phyloP scores from a whole-genome alignment of 2,888 invertebrate species.

The Arctia plantaginis region DNA sequence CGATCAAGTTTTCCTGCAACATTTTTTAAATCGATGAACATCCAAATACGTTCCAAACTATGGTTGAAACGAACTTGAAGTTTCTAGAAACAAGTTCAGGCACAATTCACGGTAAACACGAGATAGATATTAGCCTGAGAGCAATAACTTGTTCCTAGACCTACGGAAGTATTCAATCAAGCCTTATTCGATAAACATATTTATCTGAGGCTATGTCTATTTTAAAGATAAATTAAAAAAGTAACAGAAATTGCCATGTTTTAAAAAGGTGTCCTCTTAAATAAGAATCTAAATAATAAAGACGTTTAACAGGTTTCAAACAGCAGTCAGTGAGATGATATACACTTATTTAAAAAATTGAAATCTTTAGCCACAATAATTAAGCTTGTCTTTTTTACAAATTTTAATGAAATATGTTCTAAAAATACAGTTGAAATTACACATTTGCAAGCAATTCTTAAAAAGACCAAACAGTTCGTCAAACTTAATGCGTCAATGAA shows the following conservation, averaged over 20 bases:
- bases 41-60: conserved; percentile 13
- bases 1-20: conserved; percentile 29
- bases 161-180: conserved; percentile 12
- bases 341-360: conserved; percentile 44
- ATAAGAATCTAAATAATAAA: conserved; percentile 41
- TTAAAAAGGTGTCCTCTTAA: background rate
- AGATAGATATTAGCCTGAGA: conserved; percentile 7
- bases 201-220: background rate
- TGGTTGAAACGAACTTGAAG: conserved; percentile 26
- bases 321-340: conserved; percentile 52
- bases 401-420: conserved; percentile 56
- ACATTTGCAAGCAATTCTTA: conserved; percentile 55
- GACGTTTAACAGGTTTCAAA: conserved; percentile 54
- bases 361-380: conserved; percentile 61
- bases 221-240: background rate
- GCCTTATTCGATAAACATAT: background rate
- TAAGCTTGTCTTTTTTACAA: conserved; percentile 67
- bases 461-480: conserved; percentile 54
- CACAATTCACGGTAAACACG: background rate
- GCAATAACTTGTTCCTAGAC: conserved; percentile 22
- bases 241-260: background rate
- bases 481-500: conserved; percentile 47
- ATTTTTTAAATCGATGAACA: conserved; percentile 10
- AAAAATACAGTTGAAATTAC: conserved; percentile 64
- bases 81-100: conserved; percentile 30